Base-by-base conservation (phyloP, 2,888 invertebrate species). In the Epirrhoe alternata region DNA sequence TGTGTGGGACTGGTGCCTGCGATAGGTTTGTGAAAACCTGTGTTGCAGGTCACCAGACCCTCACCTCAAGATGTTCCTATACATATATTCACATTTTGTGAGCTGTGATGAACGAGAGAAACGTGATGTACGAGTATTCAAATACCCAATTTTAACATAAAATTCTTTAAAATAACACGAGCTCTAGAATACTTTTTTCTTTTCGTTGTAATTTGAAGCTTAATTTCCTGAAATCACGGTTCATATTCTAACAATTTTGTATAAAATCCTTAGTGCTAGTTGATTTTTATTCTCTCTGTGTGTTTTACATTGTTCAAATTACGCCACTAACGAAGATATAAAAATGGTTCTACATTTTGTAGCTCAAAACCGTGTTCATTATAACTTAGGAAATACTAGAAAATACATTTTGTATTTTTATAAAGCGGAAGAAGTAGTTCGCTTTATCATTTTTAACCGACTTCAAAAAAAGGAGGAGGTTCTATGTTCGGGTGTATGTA, bases 331-430 rank as follows among this genome's bases (percentile, higher is more conserved):
- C 63, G 60, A 61, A 64, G 66, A 63, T 63, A 31, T 53, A 24
- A 51, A 61, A 42, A 59, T 59, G 50, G 59, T 61, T 65, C 35
- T 17, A 61, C 64, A 68, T 64, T 68, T 68, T 61, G 30, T 35
- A 16, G n/a, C 30, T n/a, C 59, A 61, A 63, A 45, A 51, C 59
- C 50, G 51, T 59, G 62, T 68, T 66, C 50, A 67, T 66, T 67
- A 66, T 49, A 55, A 52, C 30, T 57, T 61, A 51, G 55, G 33
- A 42, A 45, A 31, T 61, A 47, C 33, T 1, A 5, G 30, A 31
- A n/a, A 24, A 24, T 24, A 3, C 30, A 30, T 24, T 24, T 10
- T 51, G 35, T 59, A 12, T 16, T 50, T 50, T 50, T 24, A 50
- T 50, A 3, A 24, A 24, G 24, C 1, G 3, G 24, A 24, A 24